Base-by-base conservation (phyloP, 2,113 vertebrate species). In the Triplophysa tibetana region DNA sequence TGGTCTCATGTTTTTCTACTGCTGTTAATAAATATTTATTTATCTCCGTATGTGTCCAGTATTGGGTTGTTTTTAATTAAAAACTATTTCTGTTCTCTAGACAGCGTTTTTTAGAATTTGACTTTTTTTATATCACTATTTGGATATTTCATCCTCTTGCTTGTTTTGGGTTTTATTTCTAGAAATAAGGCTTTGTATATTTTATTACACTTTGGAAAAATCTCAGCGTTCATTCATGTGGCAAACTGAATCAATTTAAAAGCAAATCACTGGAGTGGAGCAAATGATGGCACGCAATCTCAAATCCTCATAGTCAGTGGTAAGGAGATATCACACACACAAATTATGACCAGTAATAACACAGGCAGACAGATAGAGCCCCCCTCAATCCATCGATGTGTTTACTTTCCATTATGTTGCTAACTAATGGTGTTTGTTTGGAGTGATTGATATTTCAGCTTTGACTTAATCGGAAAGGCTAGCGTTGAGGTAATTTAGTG, bases 381-480 rank as follows among this genome's bases (percentile, higher is more conserved):
- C 54, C 16, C 7, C 8, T 9, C 72, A 45, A 13, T 45, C n/a
- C 62, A 19, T 64, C 26, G 8, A n/a, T 5, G 60, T 80, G 60
- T 80, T 70, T 73, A 45, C 78, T 73, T 80, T 74, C 78, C 69
- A 80, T 80, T 80, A 80, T 48, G 4, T n/a, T 54, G 61, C 67
- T 52, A 52, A 43, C 48, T 80, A 80, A 80, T 80, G 29, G 45
- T 56, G 78, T 74, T 70, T 73, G 78, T 74, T 65, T 74, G 69
- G 29, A 56, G 38, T 80, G 78, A 80, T 65, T 80, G 69, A 80
- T 74, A 80, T 73, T 56, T 73, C 69, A 74, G 78, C 78, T 74
- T 73, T 26, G 78, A 72, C 78, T 80, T 64, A 48, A 63, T 38
- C 60, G 10, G 48, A 72, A 80, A 50, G 24, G 23, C 23, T 60